Base-by-base conservation (phyloP, 2,888 invertebrate genomes). In the Euzophera pinguis region DNA sequence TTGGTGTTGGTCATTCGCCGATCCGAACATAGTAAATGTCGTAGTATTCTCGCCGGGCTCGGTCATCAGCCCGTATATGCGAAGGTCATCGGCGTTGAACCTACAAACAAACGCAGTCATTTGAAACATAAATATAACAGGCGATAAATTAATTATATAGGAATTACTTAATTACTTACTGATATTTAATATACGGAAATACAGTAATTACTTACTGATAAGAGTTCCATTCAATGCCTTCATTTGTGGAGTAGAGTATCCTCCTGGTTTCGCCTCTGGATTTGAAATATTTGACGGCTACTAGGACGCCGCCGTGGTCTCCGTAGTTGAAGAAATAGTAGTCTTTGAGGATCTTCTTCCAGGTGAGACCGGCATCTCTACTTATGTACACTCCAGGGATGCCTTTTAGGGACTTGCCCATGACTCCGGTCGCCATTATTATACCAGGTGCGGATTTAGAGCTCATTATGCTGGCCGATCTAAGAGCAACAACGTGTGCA, bases 41-140 rank as follows among this genome's bases (percentile, higher is more conserved):
- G 97, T 97, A 0, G 97, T 96, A 72, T 96, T 97, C 78, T 97
- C 97, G n/a, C 97, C 97, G 0, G 98, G 97, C 73, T 98, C 97
- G 0, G 97, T 98, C 94, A 98, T 96, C 13, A 98, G 81, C 7
- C 97, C 97, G 75, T 97, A 97, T n/a, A 98, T 93, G 52, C 94
- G 91, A 10, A 98, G 91, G 75, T 95, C 93, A 55, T 94, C 92
- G 27, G 92, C 92, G 63, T 93, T 92, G 69, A 95, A 94, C 73
- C 94, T 93, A 68, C n/a, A 71, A 74, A 71, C 61, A 58, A 58
- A 54, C 52, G 35, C 39, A 37, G 38, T 51, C 32, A 53, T 58
- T 55, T 54, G 54, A 59, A 59, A 50, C 47, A 39, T 17, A 32
- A n/a, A 47, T 60, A 54, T 54, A 59, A 64, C 58, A 47, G 37